These are phyloP conservation scores for Cabera pusaria DNA, from an alignment of 2,888 invertebrate genomes.

Conservation along the genomic window DNA sequence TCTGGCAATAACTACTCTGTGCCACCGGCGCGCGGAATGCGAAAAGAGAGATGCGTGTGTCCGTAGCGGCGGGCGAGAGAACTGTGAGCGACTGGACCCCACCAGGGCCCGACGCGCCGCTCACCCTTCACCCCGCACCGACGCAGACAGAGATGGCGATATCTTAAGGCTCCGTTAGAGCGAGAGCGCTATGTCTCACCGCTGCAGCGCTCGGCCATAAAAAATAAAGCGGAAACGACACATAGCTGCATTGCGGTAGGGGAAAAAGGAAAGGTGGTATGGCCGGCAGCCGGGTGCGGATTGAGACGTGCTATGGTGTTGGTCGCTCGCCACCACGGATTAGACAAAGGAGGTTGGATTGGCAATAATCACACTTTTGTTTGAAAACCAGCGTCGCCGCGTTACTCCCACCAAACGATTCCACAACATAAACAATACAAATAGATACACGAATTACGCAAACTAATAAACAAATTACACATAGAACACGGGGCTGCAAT, in stretches of 20 bases:
- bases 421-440: too few species aligned
- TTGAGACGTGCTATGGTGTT: slow-evolving; percentile 83
- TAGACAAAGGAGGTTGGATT: too few species aligned
- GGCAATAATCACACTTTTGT: too few species aligned
- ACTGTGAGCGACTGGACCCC: slow-evolving; percentile 76
- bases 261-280: slow-evolving; percentile 81
- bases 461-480: too few species aligned
- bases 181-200: slow-evolving; percentile 71
- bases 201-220: slow-evolving; percentile 76
- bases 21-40: slow-evolving; percentile 56
- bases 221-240: slow-evolving; percentile 83
- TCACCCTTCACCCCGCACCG: slow-evolving; percentile 53
- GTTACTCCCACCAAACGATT: too few species aligned
- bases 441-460: too few species aligned
- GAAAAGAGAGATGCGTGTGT: slow-evolving; percentile 53
- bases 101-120: slow-evolving; percentile 57
- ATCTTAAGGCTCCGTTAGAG: slow-evolving; percentile 64
- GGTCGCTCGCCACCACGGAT: slow-evolving; percentile 82
- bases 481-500: too few species aligned
- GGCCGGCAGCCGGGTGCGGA: slow-evolving; percentile 79
- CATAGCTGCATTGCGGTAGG: slow-evolving; percentile 82
- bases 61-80: slow-evolving; percentile 63
- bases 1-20: slow-evolving; percentile 68
- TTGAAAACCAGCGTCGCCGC: too few species aligned
- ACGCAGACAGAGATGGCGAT: slow-evolving; percentile 56